Evolutionary conservation across 2,797 vertebrate genomes (phyloP), one percentile per base, ranked within the genome.

Genomic region (Pipistrellus pipistrellus): DNA sequence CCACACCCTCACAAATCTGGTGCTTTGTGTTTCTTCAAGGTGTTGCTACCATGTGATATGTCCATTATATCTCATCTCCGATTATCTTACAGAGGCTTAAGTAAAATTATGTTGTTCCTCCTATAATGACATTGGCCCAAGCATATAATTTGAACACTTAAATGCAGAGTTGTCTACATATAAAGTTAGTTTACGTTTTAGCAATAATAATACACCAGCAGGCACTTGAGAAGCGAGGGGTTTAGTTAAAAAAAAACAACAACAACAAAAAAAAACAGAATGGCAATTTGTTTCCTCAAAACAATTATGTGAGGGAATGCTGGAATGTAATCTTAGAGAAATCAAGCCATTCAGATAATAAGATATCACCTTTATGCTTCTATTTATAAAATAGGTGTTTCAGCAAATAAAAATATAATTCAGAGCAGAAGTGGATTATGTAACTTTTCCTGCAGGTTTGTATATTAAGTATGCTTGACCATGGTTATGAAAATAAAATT

Each of bases 311-410:
- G 32, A 32, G 41, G 30, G 73, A 66, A 32, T 59, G 48, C 87
- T 77, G n/a, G 68, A 32, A 62, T 62, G 17, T 25, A 82, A 69
- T 81, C 23, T 51, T 71, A 20, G 82, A 77, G 53, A 38, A 93
- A 85, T 72, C n/a, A 69, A 46, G 15, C 20, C 21, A 85, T 92
- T 92, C 53, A 94, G 73, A 91, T 95, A 94, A 91, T 51, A 68
- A 84, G 69, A 14, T 78, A 83, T 32, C 13, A 9, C 25, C 53
- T 88, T 53, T 81, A 44, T 57, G 30, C 30, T 92, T 90, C 90
- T 32, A 35, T 46, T 82, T 53, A 91, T 73, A 88, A 94, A 94
- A 85, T 55, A 91, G 71, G 88, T 82, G 76, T 85, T 91, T 78
- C 20, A 21, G 38, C 38, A 95, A 94, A 93, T 57, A 88, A 96